A percentile compares a stretch with the other conserved stretches of the same genome.
Evolutionary conservation across 2,113 vertebrate species (phyloP).

Genomic region (Plectropomus leopardus): DNA sequence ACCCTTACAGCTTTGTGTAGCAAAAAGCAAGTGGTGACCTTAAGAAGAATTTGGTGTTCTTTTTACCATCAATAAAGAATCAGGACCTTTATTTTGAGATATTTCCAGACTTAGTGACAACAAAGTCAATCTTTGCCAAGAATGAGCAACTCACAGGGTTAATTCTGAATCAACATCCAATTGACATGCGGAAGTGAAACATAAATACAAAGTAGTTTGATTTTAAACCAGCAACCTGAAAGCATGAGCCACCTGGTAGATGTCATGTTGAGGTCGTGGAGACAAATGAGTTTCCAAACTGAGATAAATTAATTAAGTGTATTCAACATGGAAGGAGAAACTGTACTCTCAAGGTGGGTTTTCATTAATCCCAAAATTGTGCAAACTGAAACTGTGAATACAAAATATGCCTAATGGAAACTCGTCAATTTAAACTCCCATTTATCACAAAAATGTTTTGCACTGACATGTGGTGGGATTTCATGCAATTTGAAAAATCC

Average conservation of each 20-base stretch:
- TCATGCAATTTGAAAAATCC: no score
- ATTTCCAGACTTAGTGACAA: background rate
- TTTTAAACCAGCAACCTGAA: slow-evolving; percentile 2
- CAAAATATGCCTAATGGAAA: no score
- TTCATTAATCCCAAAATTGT: no score
- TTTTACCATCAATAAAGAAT: background rate
- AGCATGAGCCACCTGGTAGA: slow-evolving; percentile 25
- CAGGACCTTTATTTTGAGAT: background rate
- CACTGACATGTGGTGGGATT: no score
- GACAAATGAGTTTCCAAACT: background rate
- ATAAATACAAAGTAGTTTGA: background rate
- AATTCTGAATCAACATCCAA: background rate
- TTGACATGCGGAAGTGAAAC: background rate
- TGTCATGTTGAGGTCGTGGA: background rate
- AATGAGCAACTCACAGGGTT: background rate
- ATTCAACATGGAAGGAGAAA: background rate
- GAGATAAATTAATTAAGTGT: background rate
- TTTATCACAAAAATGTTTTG: no score
- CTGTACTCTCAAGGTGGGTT: no score
- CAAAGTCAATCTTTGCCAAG: background rate
- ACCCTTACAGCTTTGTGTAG: background rate
- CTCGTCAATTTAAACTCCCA: no score
- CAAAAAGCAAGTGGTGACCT: background rate
- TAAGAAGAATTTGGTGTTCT: background rate
- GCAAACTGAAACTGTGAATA: no score